phyloP scores from a whole-genome alignment of 2,113 vertebrate species.

The Zonotrichia leucophrys region DNA sequence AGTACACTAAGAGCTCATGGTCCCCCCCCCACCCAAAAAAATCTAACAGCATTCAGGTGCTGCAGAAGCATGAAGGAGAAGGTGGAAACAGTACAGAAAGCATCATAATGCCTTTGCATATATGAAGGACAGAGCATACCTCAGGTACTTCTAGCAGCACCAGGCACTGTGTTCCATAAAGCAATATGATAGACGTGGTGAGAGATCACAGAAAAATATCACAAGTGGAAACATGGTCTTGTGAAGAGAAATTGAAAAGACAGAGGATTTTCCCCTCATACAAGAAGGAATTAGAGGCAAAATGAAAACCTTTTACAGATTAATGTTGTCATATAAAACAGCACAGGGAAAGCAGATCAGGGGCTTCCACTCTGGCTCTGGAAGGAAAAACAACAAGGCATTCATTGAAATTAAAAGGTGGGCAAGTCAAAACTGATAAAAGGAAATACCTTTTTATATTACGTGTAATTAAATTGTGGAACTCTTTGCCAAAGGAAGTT shows the following conservation, averaged over 20 bases:
- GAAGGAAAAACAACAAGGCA: constrained; percentile 22
- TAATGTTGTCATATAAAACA: not conserved
- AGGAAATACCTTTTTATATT: constrained; percentile 66
- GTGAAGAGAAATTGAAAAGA: constrained; percentile 1
- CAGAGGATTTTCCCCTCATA: not conserved
- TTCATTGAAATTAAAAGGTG: constrained; percentile 44
- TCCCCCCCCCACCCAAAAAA: not conserved
- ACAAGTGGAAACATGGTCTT: constrained; percentile 11
- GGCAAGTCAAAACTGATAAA: constrained; percentile 62
- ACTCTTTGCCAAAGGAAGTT: constrained; percentile 57
- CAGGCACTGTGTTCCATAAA: not conserved
- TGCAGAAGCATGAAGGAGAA: not conserved
- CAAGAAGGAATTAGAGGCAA: not conserved
- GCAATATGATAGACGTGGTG: not conserved
- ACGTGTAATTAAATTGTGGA: constrained; percentile 46
- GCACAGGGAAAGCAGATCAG: not conserved
- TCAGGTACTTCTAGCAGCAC: not conserved
- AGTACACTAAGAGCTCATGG: not conserved
- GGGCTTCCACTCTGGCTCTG: constrained; percentile 3
- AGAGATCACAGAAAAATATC: constrained; percentile 21
- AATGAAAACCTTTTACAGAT: constrained; percentile 4
- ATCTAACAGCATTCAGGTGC: not conserved
- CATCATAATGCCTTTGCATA: not conserved
- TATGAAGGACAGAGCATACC: not conserved
- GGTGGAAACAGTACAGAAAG: not conserved